phyloP scores from a whole-genome alignment of 2,113 vertebrate genomes.

The Pogonocichla stellata region DNA sequence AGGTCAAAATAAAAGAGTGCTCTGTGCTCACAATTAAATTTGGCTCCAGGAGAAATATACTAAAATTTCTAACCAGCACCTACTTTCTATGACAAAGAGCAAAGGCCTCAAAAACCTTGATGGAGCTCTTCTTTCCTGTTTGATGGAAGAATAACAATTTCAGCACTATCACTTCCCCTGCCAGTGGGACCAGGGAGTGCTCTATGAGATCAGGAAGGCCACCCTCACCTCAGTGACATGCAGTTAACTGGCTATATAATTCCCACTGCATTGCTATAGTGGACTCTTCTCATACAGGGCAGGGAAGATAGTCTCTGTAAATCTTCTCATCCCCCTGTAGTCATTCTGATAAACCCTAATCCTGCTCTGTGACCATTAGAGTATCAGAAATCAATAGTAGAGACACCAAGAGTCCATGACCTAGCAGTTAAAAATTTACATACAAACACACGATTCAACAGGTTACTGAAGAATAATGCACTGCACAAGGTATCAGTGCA shows the following conservation, averaged over 20 bases:
- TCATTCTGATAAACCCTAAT: neutral
- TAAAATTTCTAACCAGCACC: neutral
- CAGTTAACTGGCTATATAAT: neutral
- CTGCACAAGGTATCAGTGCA: neutral
- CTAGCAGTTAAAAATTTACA: neutral
- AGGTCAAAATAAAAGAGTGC: neutral
- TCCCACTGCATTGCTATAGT: neutral
- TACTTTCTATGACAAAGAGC: neutral
- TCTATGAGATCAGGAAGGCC: neutral
- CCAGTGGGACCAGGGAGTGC: neutral
- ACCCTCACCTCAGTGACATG: neutral
- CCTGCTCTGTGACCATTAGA: neutral
- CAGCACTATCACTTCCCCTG: neutral
- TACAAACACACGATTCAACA: neutral
- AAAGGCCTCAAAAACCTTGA: neutral
- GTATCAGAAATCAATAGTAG: neutral
- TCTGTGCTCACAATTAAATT: neutral
- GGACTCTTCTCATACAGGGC: neutral
- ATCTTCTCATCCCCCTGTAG: neutral
- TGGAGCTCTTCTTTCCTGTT: neutral
- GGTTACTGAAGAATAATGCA: neutral
- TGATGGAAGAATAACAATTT: neutral
- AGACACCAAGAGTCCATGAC: neutral
- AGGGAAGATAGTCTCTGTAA: neutral
- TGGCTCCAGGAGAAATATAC: neutral